Conservation (phyloP, 2,113 vertebrate genomes). For the Passer domesticus region DNA sequence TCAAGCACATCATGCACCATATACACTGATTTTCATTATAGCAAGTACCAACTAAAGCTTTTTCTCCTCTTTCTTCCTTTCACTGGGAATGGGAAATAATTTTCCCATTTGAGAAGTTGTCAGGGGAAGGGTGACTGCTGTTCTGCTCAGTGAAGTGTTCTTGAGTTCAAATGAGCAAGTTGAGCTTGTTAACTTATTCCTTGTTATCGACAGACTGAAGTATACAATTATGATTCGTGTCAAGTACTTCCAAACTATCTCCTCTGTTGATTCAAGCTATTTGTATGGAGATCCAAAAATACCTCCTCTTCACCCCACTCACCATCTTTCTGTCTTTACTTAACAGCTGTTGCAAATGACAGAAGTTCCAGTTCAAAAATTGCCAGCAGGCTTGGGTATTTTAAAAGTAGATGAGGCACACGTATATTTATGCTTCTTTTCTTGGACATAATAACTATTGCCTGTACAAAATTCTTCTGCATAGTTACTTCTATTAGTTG, state of each 20-base stretch:
- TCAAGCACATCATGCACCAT: not conserved
- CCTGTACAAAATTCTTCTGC: not conserved
- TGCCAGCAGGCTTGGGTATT: not conserved
- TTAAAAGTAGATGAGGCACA: not conserved
- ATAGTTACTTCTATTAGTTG: not conserved
- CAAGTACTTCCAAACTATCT: not conserved
- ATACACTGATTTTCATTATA: not conserved
- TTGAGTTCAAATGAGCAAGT: not conserved
- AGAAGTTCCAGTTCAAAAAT: not conserved
- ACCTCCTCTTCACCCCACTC: not conserved
- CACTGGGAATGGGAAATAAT: not conserved
- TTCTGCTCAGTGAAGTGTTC: not conserved
- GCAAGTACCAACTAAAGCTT: not conserved
- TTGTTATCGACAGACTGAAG: not conserved
- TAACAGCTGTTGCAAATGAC: not conserved
- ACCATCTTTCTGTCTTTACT: not conserved
- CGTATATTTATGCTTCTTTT: not conserved
- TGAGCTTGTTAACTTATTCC: not conserved
- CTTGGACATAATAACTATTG: not conserved
- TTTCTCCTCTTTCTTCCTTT: not conserved
- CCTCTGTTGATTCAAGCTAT: not conserved
- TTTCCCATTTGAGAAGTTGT: not conserved
- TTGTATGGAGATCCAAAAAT: slow-evolving; percentile 4
- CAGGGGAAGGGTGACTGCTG: not conserved
- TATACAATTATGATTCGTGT: not conserved